These are phyloP conservation scores for Scaptomyza montana DNA, from an alignment of 1,140 invertebrate species.

Conservation along the genomic window DNA sequence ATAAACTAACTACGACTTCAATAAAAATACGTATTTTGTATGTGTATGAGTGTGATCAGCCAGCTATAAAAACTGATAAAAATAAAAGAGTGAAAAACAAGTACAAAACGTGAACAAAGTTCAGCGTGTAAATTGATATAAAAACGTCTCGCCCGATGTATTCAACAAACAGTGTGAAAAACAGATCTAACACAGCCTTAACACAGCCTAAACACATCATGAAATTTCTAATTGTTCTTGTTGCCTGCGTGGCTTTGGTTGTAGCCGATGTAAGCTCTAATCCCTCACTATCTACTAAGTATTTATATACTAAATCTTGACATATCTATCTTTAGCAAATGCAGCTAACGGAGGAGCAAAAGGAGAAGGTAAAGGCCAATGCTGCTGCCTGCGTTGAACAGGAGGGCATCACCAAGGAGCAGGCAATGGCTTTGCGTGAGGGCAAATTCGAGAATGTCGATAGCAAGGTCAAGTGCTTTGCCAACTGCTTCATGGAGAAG, in stretches of 20 bases:
- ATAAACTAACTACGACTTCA: constrained; percentile 10
- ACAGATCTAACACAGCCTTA: constrained; percentile 15
- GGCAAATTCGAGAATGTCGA: constrained; percentile 58
- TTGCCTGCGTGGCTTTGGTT: constrained; percentile 49
- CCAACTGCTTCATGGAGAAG: constrained; percentile 74
- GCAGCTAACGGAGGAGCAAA: constrained; percentile 58
- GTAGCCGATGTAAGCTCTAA: constrained; percentile 43
- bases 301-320: background rate
- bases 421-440: constrained; percentile 40
- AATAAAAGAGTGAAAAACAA: constrained; percentile 34
- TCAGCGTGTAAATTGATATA: constrained; percentile 58
- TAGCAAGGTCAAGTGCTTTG: constrained; percentile 66
- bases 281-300: too few relatives aligned
- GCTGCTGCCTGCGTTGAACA: constrained; percentile 47
- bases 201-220: constrained; percentile 33
- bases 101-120: constrained; percentile 26
- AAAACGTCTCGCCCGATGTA: constrained; percentile 47
- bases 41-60: constrained; percentile 49
- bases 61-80: constrained; percentile 46
- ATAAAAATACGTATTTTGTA: constrained; percentile 5
- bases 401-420: constrained; percentile 72
- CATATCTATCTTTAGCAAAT: constrained; percentile 16
- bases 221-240: constrained; percentile 64
- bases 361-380: constrained; percentile 44
- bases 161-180: constrained; percentile 52